Evolutionary conservation across 1,140 invertebrate species (phyloP).

Genomic region (Solen grandis): DNA sequence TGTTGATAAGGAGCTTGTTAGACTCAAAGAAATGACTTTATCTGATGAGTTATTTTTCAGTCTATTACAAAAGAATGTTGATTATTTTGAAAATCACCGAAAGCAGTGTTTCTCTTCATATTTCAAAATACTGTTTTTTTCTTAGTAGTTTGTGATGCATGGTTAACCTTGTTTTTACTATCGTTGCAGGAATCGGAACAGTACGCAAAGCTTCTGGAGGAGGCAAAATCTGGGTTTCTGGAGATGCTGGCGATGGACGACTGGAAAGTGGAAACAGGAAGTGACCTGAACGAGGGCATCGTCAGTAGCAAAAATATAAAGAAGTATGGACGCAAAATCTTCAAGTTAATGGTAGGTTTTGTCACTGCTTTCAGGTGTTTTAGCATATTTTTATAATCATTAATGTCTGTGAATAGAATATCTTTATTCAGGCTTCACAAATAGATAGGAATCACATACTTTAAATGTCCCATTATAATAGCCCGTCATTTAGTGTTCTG

Average conservation of each 20-base stretch:
- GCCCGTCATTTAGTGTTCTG: too few relatives aligned
- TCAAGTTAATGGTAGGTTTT: slow-evolving; percentile 38
- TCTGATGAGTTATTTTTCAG: too few relatives aligned
- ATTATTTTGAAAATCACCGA: too few relatives aligned
- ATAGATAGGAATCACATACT: neutral
- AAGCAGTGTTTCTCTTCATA: too few relatives aligned
- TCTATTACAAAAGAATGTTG: too few relatives aligned
- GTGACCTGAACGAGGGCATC: slow-evolving; percentile 32
- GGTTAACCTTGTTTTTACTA: too few relatives aligned
- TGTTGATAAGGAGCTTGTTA: too few relatives aligned
- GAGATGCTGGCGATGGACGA: slow-evolving; percentile 24
- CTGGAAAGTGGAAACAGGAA: slow-evolving; percentile 43
- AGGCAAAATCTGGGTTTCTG: slow-evolving; percentile 2
- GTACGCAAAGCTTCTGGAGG: slow-evolving; percentile 13
- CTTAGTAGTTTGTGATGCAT: too few relatives aligned
- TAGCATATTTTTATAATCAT: neutral
- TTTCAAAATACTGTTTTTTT: too few relatives aligned
- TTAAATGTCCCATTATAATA: too few relatives aligned
- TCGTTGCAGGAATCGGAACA: slow-evolving; percentile 41
- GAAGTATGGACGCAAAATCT: slow-evolving; percentile 51
- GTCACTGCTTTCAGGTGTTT: neutral
- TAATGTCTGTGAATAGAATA: neutral
- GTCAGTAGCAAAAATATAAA: slow-evolving; percentile 34
- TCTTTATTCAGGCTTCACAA: neutral
- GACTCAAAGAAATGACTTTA: too few relatives aligned